Evolutionary conservation across 2,113 vertebrate genomes (phyloP).

Genomic region (Calcarius ornatus): DNA sequence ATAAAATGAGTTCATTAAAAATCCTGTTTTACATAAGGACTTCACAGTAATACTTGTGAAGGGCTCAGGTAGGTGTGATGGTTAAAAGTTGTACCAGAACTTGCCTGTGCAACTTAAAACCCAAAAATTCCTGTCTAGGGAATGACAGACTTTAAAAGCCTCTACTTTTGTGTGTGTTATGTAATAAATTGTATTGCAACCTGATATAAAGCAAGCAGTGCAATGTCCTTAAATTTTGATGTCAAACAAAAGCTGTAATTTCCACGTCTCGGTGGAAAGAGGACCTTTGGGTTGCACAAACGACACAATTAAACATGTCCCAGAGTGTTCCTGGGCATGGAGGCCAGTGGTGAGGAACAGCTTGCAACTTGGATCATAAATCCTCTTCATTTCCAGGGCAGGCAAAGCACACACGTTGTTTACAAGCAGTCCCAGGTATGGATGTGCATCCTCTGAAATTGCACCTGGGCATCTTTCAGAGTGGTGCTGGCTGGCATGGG

Average conservation of each 20-base stretch:
- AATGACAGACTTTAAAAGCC: not conserved
- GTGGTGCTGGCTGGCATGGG: not conserved
- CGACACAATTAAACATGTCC: not conserved
- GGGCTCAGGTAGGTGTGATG: not conserved
- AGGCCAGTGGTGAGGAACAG: not conserved
- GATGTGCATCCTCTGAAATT: not conserved
- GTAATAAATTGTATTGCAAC: not conserved
- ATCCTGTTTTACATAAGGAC: not conserved
- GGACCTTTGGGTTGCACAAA: not conserved
- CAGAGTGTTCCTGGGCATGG: not conserved
- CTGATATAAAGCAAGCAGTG: not conserved
- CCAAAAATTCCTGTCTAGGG: not conserved
- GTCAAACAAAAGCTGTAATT: not conserved
- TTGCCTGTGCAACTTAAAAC: not conserved
- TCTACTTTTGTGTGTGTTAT: not conserved
- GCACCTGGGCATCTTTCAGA: not conserved
- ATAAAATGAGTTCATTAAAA: not conserved
- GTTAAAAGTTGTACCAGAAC: not conserved
- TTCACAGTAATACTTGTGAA: not conserved
- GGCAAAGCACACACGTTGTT: not conserved
- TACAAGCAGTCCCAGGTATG: accelerated
- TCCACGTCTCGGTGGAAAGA: not conserved
- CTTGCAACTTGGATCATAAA: not conserved
- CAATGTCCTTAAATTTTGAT: not conserved
- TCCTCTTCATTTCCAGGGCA: not conserved